Evolutionary conservation across 2,888 invertebrate genomes (phyloP).

Genomic region (Taphrorychus bicolor): DNA sequence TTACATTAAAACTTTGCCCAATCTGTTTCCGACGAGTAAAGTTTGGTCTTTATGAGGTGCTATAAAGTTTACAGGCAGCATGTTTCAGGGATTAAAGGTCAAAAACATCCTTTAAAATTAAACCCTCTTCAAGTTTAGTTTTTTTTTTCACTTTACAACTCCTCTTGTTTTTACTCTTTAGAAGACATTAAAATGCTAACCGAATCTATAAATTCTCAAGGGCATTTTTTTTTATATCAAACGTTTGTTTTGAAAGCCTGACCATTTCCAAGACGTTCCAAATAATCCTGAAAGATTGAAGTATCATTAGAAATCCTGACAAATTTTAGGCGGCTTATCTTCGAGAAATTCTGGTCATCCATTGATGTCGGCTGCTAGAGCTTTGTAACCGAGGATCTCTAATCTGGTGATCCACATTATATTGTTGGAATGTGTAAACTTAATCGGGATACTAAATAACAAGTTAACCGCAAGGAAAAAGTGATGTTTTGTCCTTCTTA

Average conservation of each 20-base stretch:
- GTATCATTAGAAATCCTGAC: conserved; percentile 27
- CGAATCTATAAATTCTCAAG: neutral
- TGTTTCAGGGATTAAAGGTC: neutral
- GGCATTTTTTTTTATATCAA: conserved; percentile 1
- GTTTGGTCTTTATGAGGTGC: neutral
- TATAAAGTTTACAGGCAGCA: neutral
- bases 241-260: conserved; percentile 5
- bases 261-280: conserved; percentile 15
- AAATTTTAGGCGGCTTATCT: conserved; percentile 29
- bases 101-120: neutral
- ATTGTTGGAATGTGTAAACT: no score
- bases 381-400: neutral
- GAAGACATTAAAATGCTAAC: no score
- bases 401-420: neutral
- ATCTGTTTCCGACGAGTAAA: conserved; percentile 7
- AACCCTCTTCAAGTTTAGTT: neutral
- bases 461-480: no score
- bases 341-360: conserved; percentile 20
- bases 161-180: no score
- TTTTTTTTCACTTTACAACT: no score
- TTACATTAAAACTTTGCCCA: conserved; percentile 28
- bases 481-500: no score
- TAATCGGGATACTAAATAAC: no score
- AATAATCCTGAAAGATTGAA: conserved; percentile 30
- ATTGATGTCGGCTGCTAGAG: conserved; percentile 19